Evolutionary conservation across 2,113 vertebrate species (phyloP), one percentile per base, ranked within the genome.

Genomic region (Percina caprodes): DNA sequence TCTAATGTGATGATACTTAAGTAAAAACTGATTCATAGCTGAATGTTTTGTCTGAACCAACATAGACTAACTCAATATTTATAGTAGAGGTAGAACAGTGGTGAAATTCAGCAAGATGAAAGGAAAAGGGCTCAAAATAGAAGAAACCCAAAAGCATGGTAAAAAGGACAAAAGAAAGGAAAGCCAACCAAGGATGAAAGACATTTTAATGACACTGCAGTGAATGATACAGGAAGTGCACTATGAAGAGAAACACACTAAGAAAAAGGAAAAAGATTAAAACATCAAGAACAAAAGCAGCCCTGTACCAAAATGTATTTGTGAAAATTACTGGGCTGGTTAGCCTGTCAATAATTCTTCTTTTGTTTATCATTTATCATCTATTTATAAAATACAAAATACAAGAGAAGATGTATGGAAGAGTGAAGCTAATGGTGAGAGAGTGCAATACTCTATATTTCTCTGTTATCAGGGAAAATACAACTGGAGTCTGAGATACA

Each of bases 121-220:
- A 63, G 60, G 54, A 26, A 81, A 76, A 80, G 46, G 2, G 70
- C 56, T 54, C 65, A 33, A 77, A 71, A 79, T 26, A 69, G 72
- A 77, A 71, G 46, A 71, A 88, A 88, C 24, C 26, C 55, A 78
- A 52, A 77, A 42, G 39, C 88, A 91, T 92, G 90, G 89, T 86
- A 33, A 84, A 84, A 82, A 83, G 26, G 74, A 92, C 23, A 81
- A 91, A 88, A 91, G 80, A 79, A 91, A 91, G 81, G 69, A 90
- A 89, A 68, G 0, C 61, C 86, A 94, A 92, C 92, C 87, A 92
- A 90, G 94, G 96, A 95, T 93, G 95, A 92, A 95, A 92, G 81
- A 90, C 81, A 85, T 88, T 96, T 99, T 99, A 99, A 98, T 99
- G 91, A 88, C 88, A 96, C 88, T 95, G 95, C 94, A 94, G 94